Conservation (phyloP, 2,113 vertebrate species). For the Brachirus orientalis region DNA sequence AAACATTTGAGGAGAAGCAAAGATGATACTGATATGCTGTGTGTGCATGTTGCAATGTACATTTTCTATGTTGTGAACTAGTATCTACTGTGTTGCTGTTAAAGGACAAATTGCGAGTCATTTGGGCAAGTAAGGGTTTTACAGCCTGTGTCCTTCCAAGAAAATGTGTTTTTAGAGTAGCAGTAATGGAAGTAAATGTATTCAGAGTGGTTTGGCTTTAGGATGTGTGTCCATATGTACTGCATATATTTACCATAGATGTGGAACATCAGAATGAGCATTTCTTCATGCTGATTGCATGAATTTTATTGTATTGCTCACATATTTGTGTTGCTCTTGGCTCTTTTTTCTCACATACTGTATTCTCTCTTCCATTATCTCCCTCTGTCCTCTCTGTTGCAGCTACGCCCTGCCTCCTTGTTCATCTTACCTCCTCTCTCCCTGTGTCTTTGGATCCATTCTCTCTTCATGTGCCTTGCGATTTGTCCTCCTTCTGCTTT, state of each 20-base stretch:
- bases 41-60: neutral
- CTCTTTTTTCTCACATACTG: constrained; percentile 2
- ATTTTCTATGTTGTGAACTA: constrained; percentile 2
- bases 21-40: neutral
- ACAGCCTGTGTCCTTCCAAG: neutral
- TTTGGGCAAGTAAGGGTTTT: constrained; percentile 10
- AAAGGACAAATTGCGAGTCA: constrained; percentile 11
- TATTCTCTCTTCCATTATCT: too few species aligned
- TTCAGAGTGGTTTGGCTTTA: too few species aligned
- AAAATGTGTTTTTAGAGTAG: neutral
- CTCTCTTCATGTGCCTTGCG: constrained; percentile 7
- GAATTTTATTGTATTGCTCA: neutral
- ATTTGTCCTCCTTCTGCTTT: neutral
- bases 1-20: neutral
- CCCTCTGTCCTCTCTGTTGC: too few species aligned
- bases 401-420: neutral
- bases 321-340: constrained; percentile 20
- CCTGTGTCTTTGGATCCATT: neutral
- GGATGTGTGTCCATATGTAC: too few species aligned
- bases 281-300: too few species aligned
- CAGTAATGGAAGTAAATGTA: neutral
- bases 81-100: neutral
- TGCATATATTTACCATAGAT: too few species aligned
- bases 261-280: too few species aligned
- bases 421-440: constrained; percentile 4